Percentiles rank a stretch among this genome's conserved stretches.
These are phyloP conservation scores for Ataeniobius toweri DNA, from an alignment of 2,797 vertebrate species.

Conservation along the genomic window DNA sequence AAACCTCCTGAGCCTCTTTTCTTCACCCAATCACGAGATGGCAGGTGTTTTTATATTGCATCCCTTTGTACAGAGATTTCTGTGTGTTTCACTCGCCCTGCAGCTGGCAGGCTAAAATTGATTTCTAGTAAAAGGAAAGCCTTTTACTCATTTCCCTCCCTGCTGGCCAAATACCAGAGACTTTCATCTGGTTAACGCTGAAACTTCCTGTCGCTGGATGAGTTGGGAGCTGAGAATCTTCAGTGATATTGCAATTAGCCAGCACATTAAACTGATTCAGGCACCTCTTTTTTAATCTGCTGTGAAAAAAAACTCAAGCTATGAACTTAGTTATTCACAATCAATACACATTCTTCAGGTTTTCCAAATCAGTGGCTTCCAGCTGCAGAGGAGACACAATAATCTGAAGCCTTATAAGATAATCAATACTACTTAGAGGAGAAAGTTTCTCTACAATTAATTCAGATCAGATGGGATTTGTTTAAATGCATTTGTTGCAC, in stretches of 20 bases:
- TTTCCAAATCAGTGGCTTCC: slow-evolving; percentile 27
- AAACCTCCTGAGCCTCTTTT: slow-evolving; percentile 47
- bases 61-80: slow-evolving; percentile 66
- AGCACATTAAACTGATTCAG: slow-evolving; percentile 24
- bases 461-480: slow-evolving; percentile 45
- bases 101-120: slow-evolving; percentile 55
- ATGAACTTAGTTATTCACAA: slow-evolving; percentile 51
- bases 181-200: slow-evolving; percentile 26
- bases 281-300: slow-evolving; percentile 16
- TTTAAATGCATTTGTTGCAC: slow-evolving; percentile 35
- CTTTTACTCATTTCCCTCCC: slow-evolving; percentile 34
- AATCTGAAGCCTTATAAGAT: slow-evolving; percentile 40
- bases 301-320: slow-evolving; percentile 20
- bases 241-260: slow-evolving; percentile 25
- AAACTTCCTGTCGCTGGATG: slow-evolving; percentile 38
- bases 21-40: slow-evolving; percentile 63
- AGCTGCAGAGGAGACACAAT: slow-evolving; percentile 37
- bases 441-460: slow-evolving; percentile 41
- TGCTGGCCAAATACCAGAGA: slow-evolving; percentile 34
- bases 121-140: slow-evolving; percentile 54
- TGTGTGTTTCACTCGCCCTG: slow-evolving; percentile 55
- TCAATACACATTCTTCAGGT: slow-evolving; percentile 42
- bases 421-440: slow-evolving; percentile 54
- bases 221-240: slow-evolving; percentile 17
- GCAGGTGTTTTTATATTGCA: slow-evolving; percentile 64